Percentiles rank a stretch among this genome's conserved stretches.
These are phyloP conservation scores for Orchestes rusci DNA, from an alignment of 2,888 invertebrate genomes.

Conservation along the genomic window DNA sequence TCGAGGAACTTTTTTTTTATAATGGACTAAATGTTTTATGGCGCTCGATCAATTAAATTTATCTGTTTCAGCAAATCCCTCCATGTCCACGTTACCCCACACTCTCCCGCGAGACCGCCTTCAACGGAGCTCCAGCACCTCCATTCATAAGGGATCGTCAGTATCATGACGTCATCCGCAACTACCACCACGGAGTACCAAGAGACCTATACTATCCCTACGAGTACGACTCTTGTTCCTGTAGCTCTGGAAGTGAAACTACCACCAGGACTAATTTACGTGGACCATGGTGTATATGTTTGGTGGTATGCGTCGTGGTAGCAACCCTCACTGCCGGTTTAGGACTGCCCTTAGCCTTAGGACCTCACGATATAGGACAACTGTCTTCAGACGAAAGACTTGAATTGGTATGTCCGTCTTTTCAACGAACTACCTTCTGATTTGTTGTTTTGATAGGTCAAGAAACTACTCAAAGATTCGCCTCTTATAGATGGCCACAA, in stretches of 20 bases:
- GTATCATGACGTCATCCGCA: constrained; percentile 28
- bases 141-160: constrained; percentile 19
- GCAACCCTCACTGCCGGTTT: constrained; percentile 52
- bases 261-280: constrained; percentile 38
- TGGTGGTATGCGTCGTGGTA: constrained; percentile 53
- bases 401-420: constrained; percentile 45
- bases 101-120: constrained; percentile 36
- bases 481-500: constrained; percentile 77
- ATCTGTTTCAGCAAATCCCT: constrained; percentile 32
- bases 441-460: constrained; percentile 29
- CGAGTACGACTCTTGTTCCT: constrained; percentile 38
- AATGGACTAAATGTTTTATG: no score
- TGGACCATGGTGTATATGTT: constrained; percentile 49
- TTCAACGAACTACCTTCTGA: neutral
- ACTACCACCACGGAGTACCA: constrained; percentile 29
- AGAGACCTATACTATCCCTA: constrained; percentile 32
- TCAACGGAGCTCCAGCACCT: constrained; percentile 25
- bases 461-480: constrained; percentile 58
- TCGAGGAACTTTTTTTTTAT: no score
- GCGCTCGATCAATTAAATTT: no score
- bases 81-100: constrained; percentile 35
- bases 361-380: constrained; percentile 31
- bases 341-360: constrained; percentile 50
- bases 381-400: constrained; percentile 51
- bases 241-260: constrained; percentile 48